Base-by-base conservation (phyloP, 53 echinoderm and acorn worm species). In the Crossaster papposus region DNA sequence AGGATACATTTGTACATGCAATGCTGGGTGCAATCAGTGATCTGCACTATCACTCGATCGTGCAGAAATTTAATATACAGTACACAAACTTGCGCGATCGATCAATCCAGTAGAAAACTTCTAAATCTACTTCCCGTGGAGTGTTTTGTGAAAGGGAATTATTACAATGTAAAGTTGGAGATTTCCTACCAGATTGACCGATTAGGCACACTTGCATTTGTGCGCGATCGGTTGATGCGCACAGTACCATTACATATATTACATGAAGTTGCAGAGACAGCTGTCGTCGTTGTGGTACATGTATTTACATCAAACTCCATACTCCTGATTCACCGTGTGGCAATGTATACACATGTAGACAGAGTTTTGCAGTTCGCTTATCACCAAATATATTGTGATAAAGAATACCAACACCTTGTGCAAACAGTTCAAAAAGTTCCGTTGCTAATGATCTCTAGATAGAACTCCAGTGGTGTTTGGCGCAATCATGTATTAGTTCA, bases 401-500 rank as follows among this genome's bases (percentile, higher is more conserved):
- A 82, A 36, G 29, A 64, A 82, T 37, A 68, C 70, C 82, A 82
- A 65, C 68, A 82, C 65, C 28, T 28, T 82, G 26, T 65, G 82
- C 63, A 82, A 82, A 82, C 82, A 12, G 2, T 20, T 23, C 35
- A 68, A 82, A 24, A 65, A 36, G 70, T 50, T 82, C 35, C 44
- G 64, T 38, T 64, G 65, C 82, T 65, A 82, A 81, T 68, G 36
- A 82, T 58, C 7, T 10, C 33, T 44, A 50, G 11, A 15, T 13
- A 2, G 12, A 36, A 36, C 82, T 82, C 30, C 37, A 70, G 70
- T 65, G 82, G 82, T 65, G 68, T 65, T 82, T 37, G 2, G 37
- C 24, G 5, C 37, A 1, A 28, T 81, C 51, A 51, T 65, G 38
- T 36, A 58, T 36, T 11, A 8, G 36, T 82, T 12, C 64, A 68